A percentile compares a stretch with the other conserved stretches of the same genome.
phyloP scores from a whole-genome alignment of 2,888 invertebrate genomes.

The Aphidius colemani region DNA sequence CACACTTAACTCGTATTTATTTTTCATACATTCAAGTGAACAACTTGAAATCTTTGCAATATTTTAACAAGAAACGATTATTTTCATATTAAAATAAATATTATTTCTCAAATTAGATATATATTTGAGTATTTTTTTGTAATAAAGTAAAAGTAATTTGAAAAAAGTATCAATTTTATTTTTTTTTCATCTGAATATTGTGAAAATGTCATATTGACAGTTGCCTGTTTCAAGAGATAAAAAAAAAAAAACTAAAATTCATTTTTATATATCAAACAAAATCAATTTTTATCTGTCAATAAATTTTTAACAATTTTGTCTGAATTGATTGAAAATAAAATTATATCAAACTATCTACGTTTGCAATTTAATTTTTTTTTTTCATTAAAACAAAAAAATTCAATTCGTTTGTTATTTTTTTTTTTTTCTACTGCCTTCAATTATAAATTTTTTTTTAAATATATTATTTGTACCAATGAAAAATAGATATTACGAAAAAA shows the following conservation, averaged over 20 bases:
- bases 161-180: no score
- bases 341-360: conserved; percentile 4
- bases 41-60: not conserved
- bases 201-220: no score
- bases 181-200: no score
- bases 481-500: conserved; percentile 20
- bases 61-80: not conserved
- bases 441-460: no score
- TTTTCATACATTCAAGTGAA: not conserved
- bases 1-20: conserved; percentile 3
- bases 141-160: no score
- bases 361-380: not conserved
- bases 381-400: not conserved
- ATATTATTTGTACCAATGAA: not conserved
- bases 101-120: no score
- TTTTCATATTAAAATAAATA: no score
- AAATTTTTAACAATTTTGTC: conserved; percentile 16
- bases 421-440: not conserved
- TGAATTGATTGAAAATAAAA: conserved; percentile 41
- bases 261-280: no score
- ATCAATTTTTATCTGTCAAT: no score
- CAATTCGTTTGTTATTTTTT: not conserved
- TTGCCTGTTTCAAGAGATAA: not conserved
- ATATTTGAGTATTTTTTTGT: no score
- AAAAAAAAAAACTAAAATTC: not conserved